phyloP scores from a whole-genome alignment of 2,113 vertebrate species.

The Dryoscopus gambensis region DNA sequence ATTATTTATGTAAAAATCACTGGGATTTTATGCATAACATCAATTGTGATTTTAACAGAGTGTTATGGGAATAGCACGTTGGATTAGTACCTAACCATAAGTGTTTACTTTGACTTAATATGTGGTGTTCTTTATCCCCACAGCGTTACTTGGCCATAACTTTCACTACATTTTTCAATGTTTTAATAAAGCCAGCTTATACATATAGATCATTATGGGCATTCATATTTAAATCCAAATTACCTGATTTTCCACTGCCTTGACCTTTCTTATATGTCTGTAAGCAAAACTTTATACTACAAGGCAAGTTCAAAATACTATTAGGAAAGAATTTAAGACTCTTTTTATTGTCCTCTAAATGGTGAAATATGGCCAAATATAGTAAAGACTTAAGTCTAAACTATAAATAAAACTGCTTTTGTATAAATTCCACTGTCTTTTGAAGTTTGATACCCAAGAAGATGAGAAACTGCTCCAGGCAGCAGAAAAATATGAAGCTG shows the following conservation, averaged over 20 bases:
- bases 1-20: background rate
- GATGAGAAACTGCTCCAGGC: constrained; percentile 87
- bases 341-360: background rate
- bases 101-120: background rate
- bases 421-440: background rate
- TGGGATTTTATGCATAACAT: background rate
- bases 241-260: background rate
- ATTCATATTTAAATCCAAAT: background rate
- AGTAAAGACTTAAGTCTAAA: background rate
- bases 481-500: constrained; percentile 82
- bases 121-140: background rate
- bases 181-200: background rate
- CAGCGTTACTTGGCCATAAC: background rate
- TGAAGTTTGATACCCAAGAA: constrained; percentile 92
- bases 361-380: background rate
- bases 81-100: background rate
- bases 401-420: background rate
- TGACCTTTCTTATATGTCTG: background rate
- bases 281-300: background rate
- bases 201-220: background rate
- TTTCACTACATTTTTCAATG: background rate
- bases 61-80: background rate
- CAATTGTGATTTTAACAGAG: background rate
- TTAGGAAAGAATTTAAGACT: background rate
- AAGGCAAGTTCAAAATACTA: background rate